A percentile compares a stretch with the other conserved stretches of the same genome.
Evolutionary conservation across 2,797 vertebrate species (phyloP).

Genomic region (Heliangelus exortis): DNA sequence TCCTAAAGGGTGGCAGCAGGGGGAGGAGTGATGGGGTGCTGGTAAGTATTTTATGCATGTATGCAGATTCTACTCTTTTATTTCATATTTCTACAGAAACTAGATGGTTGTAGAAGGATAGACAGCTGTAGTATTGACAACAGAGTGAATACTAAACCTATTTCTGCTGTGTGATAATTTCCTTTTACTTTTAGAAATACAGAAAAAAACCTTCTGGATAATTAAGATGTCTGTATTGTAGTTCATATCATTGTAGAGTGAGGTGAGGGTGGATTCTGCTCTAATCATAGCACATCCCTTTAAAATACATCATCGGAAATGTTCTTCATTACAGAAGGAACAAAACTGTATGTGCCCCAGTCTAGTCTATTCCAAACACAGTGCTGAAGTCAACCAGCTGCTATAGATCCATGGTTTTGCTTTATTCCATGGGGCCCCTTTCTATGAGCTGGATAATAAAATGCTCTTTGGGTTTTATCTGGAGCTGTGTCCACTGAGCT

Average conservation of each 20-base stretch:
- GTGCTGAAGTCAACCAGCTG: neutral
- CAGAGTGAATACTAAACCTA: neutral
- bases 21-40: neutral
- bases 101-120: neutral
- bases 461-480: slow-evolving; percentile 41
- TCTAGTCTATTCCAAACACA: neutral
- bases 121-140: neutral
- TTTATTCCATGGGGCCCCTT: neutral
- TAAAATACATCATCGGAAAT: neutral
- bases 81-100: neutral
- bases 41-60: neutral
- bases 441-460: slow-evolving; percentile 36
- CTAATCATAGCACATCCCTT: neutral
- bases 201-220: neutral
- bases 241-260: neutral
- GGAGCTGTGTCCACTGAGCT: slow-evolving; percentile 46
- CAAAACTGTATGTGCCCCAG: neutral
- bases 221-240: neutral
- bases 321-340: neutral
- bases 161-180: neutral
- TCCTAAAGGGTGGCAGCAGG: neutral
- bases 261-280: neutral
- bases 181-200: neutral
- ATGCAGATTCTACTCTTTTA: neutral
- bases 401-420: neutral